Percentiles rank a stretch among this genome's conserved stretches.
These are phyloP conservation scores for Eugnorisma glareosa DNA, from an alignment of 2,888 invertebrate genomes.

Conservation along the genomic window DNA sequence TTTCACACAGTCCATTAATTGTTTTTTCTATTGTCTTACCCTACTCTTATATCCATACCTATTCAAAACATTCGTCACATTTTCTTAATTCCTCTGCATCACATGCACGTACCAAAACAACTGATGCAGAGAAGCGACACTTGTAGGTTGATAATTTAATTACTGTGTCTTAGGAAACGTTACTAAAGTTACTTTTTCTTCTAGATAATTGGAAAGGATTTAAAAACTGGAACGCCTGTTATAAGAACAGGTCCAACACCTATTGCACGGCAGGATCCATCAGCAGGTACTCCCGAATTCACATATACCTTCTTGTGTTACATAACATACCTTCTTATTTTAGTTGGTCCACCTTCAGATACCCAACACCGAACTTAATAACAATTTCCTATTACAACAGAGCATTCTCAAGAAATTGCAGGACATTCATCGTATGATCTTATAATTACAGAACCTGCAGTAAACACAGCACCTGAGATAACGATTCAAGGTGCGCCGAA, in stretches of 20 bases:
- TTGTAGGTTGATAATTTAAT: neutral
- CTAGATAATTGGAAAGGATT: constrained; percentile 73
- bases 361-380: neutral
- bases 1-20: no score
- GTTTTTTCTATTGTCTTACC: no score
- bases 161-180: neutral
- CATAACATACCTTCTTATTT: neutral
- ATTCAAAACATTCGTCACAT: neutral
- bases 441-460: constrained; percentile 59
- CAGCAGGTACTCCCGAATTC: constrained; percentile 57
- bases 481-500: constrained; percentile 65
- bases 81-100: neutral
- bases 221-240: constrained; percentile 62
- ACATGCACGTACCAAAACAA: neutral
- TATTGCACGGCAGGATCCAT: constrained; percentile 69
- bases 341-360: neutral
- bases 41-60: neutral
- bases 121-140: no score
- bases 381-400: neutral
- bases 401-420: neutral
- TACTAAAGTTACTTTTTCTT: constrained; percentile 31
- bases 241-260: constrained; percentile 70
- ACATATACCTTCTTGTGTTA: neutral
- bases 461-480: constrained; percentile 65
- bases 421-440: neutral